Evolutionary conservation across 2,113 vertebrate genomes (phyloP).

Genomic region (Carassius auratus): DNA sequence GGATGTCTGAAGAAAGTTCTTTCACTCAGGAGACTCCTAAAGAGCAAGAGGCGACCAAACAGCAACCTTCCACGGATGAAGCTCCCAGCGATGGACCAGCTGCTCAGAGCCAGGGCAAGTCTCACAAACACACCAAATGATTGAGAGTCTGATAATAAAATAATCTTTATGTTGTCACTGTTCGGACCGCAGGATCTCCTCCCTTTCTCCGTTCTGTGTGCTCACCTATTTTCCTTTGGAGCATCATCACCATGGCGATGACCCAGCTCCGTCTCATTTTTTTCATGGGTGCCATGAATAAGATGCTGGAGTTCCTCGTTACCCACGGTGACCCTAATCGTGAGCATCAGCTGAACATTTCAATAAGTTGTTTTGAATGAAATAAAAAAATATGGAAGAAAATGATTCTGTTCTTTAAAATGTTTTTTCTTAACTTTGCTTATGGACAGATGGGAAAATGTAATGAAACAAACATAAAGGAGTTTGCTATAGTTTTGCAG

Average conservation of each 20-base stretch:
- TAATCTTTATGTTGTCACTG: not conserved
- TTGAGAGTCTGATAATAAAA: not conserved
- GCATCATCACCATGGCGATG: slow-evolving; percentile 84
- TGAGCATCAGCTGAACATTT: slow-evolving; percentile 48
- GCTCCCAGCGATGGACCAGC: slow-evolving; percentile 41
- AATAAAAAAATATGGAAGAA: not conserved
- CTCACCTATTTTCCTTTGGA: slow-evolving; percentile 87
- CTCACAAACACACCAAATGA: not conserved
- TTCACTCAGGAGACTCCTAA: no score
- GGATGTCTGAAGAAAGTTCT: slow-evolving; percentile 69
- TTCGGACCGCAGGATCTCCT: slow-evolving; percentile 59
- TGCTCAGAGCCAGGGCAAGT: slow-evolving; percentile 40
- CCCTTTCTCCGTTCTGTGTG: slow-evolving; percentile 78
- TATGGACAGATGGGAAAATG: slow-evolving; percentile 1
- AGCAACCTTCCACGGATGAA: slow-evolving; percentile 48
- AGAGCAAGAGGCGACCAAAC: slow-evolving; percentile 75
- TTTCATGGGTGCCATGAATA: slow-evolving; percentile 90
- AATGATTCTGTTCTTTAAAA: not conserved
- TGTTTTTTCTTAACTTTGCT: not conserved
- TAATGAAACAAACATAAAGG: not conserved
- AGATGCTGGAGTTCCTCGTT: slow-evolving; percentile 84
- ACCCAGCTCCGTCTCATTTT: slow-evolving; percentile 87
- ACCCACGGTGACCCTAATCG: slow-evolving; percentile 64
- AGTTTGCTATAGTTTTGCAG: not conserved
- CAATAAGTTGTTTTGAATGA: not conserved